phyloP scores from a whole-genome alignment of 2,113 vertebrate genomes.

The Cariama cristata region DNA sequence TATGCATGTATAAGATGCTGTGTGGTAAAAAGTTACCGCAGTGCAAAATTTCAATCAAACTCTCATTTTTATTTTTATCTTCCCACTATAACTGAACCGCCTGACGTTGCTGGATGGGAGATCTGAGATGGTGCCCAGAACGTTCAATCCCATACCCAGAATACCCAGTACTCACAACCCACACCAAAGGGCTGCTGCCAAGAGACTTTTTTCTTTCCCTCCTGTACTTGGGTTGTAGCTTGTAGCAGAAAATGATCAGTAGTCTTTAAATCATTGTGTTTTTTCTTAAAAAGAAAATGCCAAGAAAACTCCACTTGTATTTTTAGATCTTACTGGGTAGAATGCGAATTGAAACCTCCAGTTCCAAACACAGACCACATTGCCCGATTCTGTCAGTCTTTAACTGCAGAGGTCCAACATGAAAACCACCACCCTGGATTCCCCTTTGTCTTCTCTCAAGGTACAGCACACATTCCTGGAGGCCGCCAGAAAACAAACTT shows the following conservation, averaged over 20 bases:
- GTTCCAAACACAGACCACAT: constrained; percentile 47
- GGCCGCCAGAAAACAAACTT: neutral
- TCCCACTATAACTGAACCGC: constrained; percentile 40
- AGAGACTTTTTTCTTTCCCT: neutral
- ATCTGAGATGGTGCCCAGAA: constrained; percentile 26
- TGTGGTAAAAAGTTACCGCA: constrained; percentile 62
- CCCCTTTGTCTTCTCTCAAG: neutral
- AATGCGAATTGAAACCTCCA: constrained; percentile 16
- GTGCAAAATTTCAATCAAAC: constrained; percentile 58
- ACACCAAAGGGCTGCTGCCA: constrained; percentile 53
- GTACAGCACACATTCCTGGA: neutral
- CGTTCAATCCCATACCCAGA: constrained; percentile 30
- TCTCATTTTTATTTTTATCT: constrained; percentile 71
- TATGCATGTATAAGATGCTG: constrained; percentile 25
- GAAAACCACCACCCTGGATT: neutral
- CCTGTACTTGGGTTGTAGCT: neutral
- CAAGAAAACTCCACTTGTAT: constrained; percentile 53
- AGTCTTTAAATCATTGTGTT: constrained; percentile 35
- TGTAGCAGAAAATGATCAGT: constrained; percentile 39
- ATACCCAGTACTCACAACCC: constrained; percentile 34
- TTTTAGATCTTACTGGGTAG: constrained; percentile 55
- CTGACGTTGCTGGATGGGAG: constrained; percentile 50
- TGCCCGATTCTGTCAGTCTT: neutral
- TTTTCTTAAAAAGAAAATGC: constrained; percentile 42
- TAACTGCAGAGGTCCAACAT: neutral